phyloP scores from a whole-genome alignment of 2,888 invertebrate genomes.

The Cetonia aurata region DNA sequence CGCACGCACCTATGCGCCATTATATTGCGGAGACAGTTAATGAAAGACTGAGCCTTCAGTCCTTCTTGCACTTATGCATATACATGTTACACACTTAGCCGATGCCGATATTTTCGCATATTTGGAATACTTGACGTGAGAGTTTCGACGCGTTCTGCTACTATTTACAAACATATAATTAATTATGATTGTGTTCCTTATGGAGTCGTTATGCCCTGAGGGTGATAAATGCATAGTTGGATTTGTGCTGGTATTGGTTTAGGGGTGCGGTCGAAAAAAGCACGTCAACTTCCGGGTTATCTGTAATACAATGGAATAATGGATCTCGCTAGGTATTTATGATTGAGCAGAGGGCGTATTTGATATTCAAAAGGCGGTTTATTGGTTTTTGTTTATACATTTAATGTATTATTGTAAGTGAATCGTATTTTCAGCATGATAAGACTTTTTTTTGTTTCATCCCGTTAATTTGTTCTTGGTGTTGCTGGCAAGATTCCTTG shows the following conservation, averaged over 20 bases:
- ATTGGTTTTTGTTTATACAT: not conserved
- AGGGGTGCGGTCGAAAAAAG: conserved; percentile 14
- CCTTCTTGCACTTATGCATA: conserved; percentile 21
- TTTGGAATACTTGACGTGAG: conserved; percentile 2
- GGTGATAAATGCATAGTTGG: conserved; percentile 16
- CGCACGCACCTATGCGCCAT: conserved; percentile 18
- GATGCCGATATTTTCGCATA: conserved; percentile 16
- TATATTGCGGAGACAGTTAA: not conserved
- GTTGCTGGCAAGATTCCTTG: too few relatives aligned
- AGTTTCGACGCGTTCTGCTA: conserved; percentile 2
- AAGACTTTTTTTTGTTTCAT: too few relatives aligned
- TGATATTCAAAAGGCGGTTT: conserved; percentile 1
- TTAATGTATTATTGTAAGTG: not conserved
- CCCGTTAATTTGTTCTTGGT: too few relatives aligned
- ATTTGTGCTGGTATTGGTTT: not conserved
- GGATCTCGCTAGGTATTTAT: not conserved
- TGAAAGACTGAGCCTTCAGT: not conserved
- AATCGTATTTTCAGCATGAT: too few relatives aligned
- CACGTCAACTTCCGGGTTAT: not conserved
- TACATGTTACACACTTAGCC: not conserved
- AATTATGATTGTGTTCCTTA: conserved; percentile 8
- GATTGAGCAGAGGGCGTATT: conserved; percentile 8
- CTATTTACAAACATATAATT: conserved; percentile 13
- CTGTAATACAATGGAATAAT: conserved; percentile 15
- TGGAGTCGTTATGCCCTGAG: not conserved